Percentiles rank a stretch among this genome's conserved stretches.
Conservation (phyloP, 2,113 vertebrate species). For the Channa maculata region DNA sequence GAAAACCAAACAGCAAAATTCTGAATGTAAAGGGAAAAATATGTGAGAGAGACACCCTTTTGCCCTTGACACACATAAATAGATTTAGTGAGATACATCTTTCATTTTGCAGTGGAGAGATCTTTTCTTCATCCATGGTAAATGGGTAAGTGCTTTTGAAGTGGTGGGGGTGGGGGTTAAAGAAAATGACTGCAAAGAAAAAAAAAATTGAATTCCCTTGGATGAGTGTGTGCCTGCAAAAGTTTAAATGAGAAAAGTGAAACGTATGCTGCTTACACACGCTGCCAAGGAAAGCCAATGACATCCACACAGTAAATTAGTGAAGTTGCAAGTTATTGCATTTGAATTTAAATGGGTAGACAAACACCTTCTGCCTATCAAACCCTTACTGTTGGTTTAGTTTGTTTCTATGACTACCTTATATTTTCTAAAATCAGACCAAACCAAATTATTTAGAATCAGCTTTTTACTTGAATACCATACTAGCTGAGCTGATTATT, state of each 20-base stretch:
- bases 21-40: constrained; percentile 2
- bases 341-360: constrained; percentile 21
- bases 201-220: constrained; percentile 37
- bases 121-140: constrained; percentile 44
- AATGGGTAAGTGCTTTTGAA: constrained; percentile 40
- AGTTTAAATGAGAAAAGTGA: constrained; percentile 39
- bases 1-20: constrained; percentile 15
- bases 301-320: constrained; percentile 22
- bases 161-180: background rate
- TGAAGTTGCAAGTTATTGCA: constrained; percentile 18
- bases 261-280: constrained; percentile 3
- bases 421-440: background rate
- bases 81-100: constrained; percentile 27
- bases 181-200: constrained; percentile 19
- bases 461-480: too few species aligned
- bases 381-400: background rate
- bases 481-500: too few species aligned
- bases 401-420: background rate
- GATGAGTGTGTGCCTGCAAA: constrained; percentile 39
- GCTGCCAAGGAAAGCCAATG: constrained; percentile 20
- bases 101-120: constrained; percentile 33
- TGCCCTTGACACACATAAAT: constrained; percentile 38
- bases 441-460: too few species aligned
- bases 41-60: constrained; percentile 11
- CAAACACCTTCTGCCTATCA: background rate